phyloP scores from a whole-genome alignment of 2,888 invertebrate species.

The Epinotia nisella region DNA sequence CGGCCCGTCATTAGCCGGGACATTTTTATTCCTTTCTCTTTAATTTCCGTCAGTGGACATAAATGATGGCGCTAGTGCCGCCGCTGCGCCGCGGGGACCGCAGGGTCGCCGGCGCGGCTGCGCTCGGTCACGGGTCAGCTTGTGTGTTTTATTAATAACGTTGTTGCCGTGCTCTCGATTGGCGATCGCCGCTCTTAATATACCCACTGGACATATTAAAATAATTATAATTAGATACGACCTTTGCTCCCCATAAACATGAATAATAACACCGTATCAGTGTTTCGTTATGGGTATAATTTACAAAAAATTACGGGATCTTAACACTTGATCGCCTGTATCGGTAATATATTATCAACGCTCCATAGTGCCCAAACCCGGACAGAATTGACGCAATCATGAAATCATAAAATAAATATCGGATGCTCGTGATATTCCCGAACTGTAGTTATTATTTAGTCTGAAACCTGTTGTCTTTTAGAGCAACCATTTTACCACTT shows the following conservation, averaged over 20 bases:
- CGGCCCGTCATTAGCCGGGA: conserved; percentile 78
- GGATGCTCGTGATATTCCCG: conserved; percentile 12
- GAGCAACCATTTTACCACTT: neutral
- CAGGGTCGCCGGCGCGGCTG: conserved; percentile 46
- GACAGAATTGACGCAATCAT: conserved; percentile 29
- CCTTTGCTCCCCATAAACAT: conserved; percentile 55
- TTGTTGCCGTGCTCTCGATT: conserved; percentile 55
- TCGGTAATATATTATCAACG: conserved; percentile 30
- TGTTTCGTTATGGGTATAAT: conserved; percentile 43
- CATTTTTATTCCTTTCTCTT: conserved; percentile 83
- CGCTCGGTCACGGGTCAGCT: conserved; percentile 52
- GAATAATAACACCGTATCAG: conserved; percentile 51
- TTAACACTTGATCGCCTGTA: conserved; percentile 34
- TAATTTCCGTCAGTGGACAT: conserved; percentile 80
- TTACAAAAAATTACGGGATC: conserved; percentile 44
- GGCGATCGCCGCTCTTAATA: conserved; percentile 52
- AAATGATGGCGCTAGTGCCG: conserved; percentile 79
- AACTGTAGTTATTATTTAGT: too few relatives aligned
- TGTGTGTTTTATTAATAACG: conserved; percentile 66
- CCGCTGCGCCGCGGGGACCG: conserved; percentile 71
- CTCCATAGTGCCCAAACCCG: conserved; percentile 26
- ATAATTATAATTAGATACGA: conserved; percentile 54
- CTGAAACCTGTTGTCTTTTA: conserved; percentile 13
- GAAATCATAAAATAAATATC: conserved; percentile 9
- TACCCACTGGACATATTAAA: conserved; percentile 54